A percentile compares a stretch with the other conserved stretches of the same genome.
These are phyloP conservation scores for Cydia pomonella DNA, from an alignment of 1,140 invertebrate species.

Conservation along the genomic window DNA sequence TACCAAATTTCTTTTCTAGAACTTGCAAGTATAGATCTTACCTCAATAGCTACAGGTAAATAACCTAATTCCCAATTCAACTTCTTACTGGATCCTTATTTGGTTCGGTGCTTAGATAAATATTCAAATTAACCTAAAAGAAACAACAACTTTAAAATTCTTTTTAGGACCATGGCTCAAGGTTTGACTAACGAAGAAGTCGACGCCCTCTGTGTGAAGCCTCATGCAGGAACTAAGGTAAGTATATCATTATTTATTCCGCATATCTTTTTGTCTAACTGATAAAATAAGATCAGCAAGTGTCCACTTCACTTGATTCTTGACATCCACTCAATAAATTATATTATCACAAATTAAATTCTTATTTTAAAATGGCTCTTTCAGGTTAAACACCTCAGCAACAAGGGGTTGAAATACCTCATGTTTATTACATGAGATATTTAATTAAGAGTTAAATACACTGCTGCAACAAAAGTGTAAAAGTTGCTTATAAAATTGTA, in stretches of 20 bases:
- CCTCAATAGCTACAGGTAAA: neutral
- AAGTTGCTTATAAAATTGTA: too few species aligned
- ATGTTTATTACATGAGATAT: too few species aligned
- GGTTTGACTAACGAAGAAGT: constrained; percentile 22
- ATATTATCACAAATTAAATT: too few species aligned
- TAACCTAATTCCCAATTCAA: neutral
- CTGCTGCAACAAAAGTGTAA: too few species aligned
- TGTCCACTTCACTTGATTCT: neutral
- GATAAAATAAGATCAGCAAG: neutral
- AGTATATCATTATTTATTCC: neutral
- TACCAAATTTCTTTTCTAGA: neutral
- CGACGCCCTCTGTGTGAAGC: constrained; percentile 7
- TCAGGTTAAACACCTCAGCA: too few species aligned
- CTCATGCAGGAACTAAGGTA: constrained; percentile 29
- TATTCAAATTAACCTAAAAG: neutral
- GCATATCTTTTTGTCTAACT: neutral
- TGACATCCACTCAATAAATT: too few species aligned
- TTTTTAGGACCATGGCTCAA: constrained; percentile 5
- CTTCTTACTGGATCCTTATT: neutral
- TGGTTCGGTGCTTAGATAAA: neutral
- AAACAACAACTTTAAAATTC: neutral
- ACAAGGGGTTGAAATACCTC: too few species aligned
- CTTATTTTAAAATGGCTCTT: too few species aligned
- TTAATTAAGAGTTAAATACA: too few species aligned
- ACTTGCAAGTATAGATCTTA: neutral